phyloP scores from a whole-genome alignment of 2,888 invertebrate genomes.

The Halictus ligatus region DNA sequence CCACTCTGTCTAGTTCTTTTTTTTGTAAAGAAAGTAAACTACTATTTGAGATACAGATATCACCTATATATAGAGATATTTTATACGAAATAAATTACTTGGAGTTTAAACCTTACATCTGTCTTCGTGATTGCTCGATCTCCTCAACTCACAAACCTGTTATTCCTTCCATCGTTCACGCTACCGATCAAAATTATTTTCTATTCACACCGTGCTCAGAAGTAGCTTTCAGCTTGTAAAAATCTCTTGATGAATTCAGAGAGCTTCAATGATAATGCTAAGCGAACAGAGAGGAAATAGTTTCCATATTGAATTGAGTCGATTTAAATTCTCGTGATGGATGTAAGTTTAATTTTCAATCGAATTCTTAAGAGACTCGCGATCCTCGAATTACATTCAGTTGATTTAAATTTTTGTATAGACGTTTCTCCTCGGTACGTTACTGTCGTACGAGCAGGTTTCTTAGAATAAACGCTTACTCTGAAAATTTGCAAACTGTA shows the following conservation, averaged over 20 bases:
- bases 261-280: neutral
- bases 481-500: neutral
- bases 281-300: neutral
- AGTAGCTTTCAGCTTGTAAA: neutral
- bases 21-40: slow-evolving; percentile 80
- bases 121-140: slow-evolving; percentile 7
- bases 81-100: slow-evolving; percentile 80
- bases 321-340: slow-evolving; percentile 1
- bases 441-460: neutral
- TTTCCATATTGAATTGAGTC: neutral
- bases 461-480: neutral
- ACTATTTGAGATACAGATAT: slow-evolving; percentile 77
- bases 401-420: neutral
- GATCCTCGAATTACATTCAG: neutral
- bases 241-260: neutral
- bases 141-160: neutral
- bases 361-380: neutral
- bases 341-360: slow-evolving; percentile 13
- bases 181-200: neutral
- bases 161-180: neutral
- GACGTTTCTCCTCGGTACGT: neutral
- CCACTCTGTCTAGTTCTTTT: slow-evolving; percentile 76
- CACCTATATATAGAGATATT: slow-evolving; percentile 80
- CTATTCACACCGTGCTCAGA: neutral
- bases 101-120: slow-evolving; percentile 64